Percentiles rank a stretch among this genome's conserved stretches.
phyloP scores from a whole-genome alignment of 2,888 invertebrate genomes.

The Herminia tarsipennalis region DNA sequence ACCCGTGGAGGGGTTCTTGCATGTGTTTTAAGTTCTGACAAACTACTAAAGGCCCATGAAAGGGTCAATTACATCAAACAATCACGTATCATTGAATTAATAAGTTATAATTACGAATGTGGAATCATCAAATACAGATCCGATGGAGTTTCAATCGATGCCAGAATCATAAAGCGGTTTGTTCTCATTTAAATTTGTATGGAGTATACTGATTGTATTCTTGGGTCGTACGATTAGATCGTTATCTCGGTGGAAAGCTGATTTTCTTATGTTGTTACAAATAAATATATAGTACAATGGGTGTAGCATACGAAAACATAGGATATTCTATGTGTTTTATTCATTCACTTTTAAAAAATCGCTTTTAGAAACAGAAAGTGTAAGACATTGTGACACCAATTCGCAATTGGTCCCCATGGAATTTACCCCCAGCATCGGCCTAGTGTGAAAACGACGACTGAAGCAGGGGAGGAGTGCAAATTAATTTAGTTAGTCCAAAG shows the following conservation, averaged over 20 bases:
- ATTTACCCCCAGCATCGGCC: no score
- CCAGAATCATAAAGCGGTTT: slow-evolving; percentile 32
- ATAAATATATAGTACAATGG: neutral
- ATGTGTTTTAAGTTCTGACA: no score
- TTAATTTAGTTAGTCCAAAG: no score
- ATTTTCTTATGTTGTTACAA: slow-evolving; percentile 17
- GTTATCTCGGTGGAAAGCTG: slow-evolving; percentile 37
- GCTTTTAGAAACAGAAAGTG: no score
- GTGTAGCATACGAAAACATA: neutral
- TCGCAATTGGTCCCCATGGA: no score
- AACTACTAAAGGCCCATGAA: slow-evolving; percentile 11
- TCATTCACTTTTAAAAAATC: no score
- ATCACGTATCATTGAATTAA: slow-evolving; percentile 19
- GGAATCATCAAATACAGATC: slow-evolving; percentile 31
- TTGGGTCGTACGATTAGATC: slow-evolving; percentile 21
- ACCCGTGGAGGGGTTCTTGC: no score
- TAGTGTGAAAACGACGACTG: no score
- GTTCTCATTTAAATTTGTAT: slow-evolving; percentile 37
- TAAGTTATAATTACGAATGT: slow-evolving; percentile 38
- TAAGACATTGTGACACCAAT: no score
- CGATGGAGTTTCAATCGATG: slow-evolving; percentile 31
- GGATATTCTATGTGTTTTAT: no score
- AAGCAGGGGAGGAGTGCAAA: no score
- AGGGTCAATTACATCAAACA: slow-evolving; percentile 12
- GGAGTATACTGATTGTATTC: slow-evolving; percentile 32